Base-by-base conservation (phyloP, 1,140 invertebrate genomes). In the Ephestia elutella region DNA sequence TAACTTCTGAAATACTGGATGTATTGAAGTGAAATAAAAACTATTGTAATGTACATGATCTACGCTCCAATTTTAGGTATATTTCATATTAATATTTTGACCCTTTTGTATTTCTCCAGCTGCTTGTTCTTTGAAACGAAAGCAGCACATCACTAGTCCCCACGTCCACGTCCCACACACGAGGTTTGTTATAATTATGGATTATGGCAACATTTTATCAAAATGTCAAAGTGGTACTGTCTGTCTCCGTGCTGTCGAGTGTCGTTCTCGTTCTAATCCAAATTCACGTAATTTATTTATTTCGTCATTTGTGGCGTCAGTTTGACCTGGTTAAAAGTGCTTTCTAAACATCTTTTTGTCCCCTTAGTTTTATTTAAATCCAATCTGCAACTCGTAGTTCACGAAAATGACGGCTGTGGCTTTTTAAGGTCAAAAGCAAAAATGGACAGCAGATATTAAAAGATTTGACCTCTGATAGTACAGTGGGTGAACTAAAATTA, bases 401-500 rank as follows among this genome's bases (percentile, higher is more conserved):
- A 66, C 20, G 64, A 65, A 73, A 75, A 93, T 93, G 92, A 86
- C 92, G 54, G 82, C 88, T 54, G 90, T 92, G 68, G 90, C 90
- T 5, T 5, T 86, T 95, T 59, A 92, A 92, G 86, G 89, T 94
- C 17, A 94, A 94, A 90, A 93, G 92, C 66, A 95, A 94, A 90
- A 90, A 91, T 70, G 93, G 93, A 55, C 93, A 94, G 73, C 92
- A 93, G 77, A 90, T 94, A 66, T 82, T 95, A 30, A 92, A 92
- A 73, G 91, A 91, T 69, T 89, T 95, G 66, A 91, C 89, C 57
- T 88, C 91, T 59, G 87, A 91, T 60, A 93, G 91, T 74, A 94
- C 92, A 56, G 90, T 97, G 57, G 90, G 89, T 50, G 92, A 94
- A 70, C 86, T 98, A 48, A 95, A 95, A 87, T 75, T 87, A 65